These are phyloP conservation scores for Cherax destructor DNA, from an alignment of 1,140 invertebrate genomes.

Conservation along the genomic window DNA sequence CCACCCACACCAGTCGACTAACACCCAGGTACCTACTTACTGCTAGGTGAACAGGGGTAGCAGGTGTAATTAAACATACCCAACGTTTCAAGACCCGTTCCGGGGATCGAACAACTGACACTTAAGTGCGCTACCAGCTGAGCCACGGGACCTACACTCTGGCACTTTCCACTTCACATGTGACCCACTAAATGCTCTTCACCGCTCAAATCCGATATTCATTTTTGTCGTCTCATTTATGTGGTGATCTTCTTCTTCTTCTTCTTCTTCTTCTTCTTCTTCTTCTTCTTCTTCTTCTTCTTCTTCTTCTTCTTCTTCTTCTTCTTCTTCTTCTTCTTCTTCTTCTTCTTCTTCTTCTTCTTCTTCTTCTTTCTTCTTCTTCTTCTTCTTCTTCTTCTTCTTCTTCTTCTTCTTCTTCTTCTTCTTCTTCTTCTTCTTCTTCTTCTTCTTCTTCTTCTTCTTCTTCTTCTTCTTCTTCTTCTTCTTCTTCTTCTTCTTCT, in stretches of 20 bases:
- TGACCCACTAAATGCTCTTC: not conserved
- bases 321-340: not conserved
- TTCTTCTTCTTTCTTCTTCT: not conserved
- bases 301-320: not conserved
- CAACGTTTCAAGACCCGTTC: no score
- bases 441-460: not conserved
- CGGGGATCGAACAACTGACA: no score
- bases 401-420: conserved; percentile 21
- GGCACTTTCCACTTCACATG: not conserved
- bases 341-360: not conserved
- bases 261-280: not conserved
- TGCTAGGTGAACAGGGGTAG: no score
- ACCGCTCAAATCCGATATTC: not conserved
- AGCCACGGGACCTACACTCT: not conserved
- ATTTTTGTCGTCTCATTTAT: not conserved
- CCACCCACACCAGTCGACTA: no score
- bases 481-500: not conserved
- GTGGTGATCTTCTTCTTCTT: not conserved
- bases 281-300: not conserved
- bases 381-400: conserved; percentile 11
- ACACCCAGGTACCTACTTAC: no score
- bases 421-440: conserved; percentile 13
- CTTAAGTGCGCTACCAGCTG: no score
- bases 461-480: not conserved
- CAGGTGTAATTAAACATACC: no score